Conservation (phyloP, 2,113 vertebrate species). For the Hemibagrus wyckioides region DNA sequence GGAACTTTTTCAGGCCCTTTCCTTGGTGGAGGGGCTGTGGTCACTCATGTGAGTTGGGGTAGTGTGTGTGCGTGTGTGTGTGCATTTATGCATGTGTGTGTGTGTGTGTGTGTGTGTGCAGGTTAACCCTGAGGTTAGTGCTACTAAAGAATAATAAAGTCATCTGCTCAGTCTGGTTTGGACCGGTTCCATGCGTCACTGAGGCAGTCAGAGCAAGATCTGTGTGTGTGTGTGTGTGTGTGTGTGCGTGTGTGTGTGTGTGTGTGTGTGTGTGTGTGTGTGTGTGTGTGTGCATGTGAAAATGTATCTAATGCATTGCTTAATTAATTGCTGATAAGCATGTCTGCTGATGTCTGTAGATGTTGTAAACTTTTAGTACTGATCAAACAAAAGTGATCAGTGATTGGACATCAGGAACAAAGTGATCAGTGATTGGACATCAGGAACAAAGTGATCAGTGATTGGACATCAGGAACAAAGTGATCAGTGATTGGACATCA, state of each 20-base stretch:
- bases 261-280: background rate
- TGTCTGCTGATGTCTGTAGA: background rate
- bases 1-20: constrained; percentile 53
- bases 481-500: no score
- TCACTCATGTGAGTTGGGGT: constrained; percentile 47
- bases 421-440: no score
- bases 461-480: no score
- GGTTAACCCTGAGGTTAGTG: constrained; percentile 32
- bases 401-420: no score
- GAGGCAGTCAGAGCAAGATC: background rate
- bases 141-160: constrained; percentile 49
- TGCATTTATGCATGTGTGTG: constrained; percentile 26
- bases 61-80: constrained; percentile 22
- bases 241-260: constrained; percentile 12
- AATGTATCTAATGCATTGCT: background rate
- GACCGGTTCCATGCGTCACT: constrained; percentile 35
- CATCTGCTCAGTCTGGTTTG: constrained; percentile 21
- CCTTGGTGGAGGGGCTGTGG: constrained; percentile 35
- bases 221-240: background rate
- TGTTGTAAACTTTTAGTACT: background rate
- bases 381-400: no score
- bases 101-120: constrained; percentile 32
- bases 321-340: constrained; percentile 1
- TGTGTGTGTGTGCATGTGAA: background rate
- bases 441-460: no score